Conservation (phyloP, 2,113 vertebrate genomes). For the Taxidea taxus region DNA sequence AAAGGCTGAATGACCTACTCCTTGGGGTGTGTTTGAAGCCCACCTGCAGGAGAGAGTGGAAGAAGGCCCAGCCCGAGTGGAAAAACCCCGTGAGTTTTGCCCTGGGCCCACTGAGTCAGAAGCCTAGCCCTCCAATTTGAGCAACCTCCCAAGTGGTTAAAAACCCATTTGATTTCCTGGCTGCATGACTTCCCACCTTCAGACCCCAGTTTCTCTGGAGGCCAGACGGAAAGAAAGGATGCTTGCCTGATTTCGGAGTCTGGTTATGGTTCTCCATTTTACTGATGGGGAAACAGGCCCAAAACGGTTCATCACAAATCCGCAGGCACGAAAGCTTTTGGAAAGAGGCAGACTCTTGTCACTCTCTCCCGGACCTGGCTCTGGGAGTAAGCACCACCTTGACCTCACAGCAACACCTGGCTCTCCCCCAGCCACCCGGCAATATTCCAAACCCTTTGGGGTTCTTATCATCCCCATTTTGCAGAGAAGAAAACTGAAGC, state of each 20-base stretch:
- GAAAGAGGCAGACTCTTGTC: not conserved
- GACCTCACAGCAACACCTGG: fast-evolving
- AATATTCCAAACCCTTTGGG: not conserved
- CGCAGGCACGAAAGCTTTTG: not conserved
- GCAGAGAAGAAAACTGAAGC: slow-evolving; percentile 42
- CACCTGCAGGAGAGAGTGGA: too few relatives aligned
- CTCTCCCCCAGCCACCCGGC: not conserved
- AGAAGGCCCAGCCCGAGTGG: not conserved
- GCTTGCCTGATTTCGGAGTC: not conserved
- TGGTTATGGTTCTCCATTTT: not conserved
- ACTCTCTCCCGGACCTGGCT: too few relatives aligned
- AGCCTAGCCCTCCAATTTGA: not conserved
- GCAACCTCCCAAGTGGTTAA: not conserved
- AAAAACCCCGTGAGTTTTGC: not conserved
- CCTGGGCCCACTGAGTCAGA: not conserved
- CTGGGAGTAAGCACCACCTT: not conserved
- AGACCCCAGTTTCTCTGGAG: not conserved
- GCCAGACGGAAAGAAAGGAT: not conserved
- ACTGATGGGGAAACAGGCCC: not conserved
- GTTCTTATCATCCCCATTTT: not conserved
- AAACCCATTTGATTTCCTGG: not conserved
- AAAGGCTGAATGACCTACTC: not conserved
- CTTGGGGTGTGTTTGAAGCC: too few relatives aligned
- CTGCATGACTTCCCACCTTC: fast-evolving
- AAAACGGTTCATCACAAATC: not conserved